Evolutionary conservation across 2,888 invertebrate genomes (phyloP).

Genomic region (Lutraria lutraria): DNA sequence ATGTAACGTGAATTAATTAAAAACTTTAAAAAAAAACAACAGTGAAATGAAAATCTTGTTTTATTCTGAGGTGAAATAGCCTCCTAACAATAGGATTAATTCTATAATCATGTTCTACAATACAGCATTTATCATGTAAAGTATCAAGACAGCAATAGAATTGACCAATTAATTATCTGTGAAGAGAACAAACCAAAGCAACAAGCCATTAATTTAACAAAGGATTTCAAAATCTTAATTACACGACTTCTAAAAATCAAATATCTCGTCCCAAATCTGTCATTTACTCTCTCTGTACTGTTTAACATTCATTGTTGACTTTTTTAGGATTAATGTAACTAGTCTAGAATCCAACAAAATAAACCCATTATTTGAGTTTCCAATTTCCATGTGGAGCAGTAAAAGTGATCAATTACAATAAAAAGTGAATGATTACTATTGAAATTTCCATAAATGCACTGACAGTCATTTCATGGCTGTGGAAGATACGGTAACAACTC

Average conservation of each 20-base stretch:
- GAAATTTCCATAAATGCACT: conserved; percentile 16
- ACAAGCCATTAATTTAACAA: neutral
- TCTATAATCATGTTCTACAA: neutral
- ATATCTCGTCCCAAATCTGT: neutral
- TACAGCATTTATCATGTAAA: neutral
- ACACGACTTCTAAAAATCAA: neutral
- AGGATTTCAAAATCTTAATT: neutral
- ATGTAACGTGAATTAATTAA: no score
- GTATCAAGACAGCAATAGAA: neutral
- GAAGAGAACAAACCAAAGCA: neutral
- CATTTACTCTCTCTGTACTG: neutral
- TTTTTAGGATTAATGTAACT: conserved; percentile 2
- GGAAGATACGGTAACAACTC: neutral
- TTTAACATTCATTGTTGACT: conserved; percentile 17
- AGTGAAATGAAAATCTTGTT: no score
- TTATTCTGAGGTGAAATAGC: neutral
- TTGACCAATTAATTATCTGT: neutral
- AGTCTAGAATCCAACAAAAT: neutral
- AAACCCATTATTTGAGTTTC: neutral
- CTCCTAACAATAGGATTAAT: neutral
- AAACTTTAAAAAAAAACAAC: no score
- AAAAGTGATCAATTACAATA: neutral
- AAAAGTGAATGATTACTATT: neutral
- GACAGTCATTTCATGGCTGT: neutral
- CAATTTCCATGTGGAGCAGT: neutral